Percentiles rank a stretch among this genome's conserved stretches.
phyloP scores from a whole-genome alignment of 2,797 vertebrate genomes.

The Pachyuromys duprasi region DNA sequence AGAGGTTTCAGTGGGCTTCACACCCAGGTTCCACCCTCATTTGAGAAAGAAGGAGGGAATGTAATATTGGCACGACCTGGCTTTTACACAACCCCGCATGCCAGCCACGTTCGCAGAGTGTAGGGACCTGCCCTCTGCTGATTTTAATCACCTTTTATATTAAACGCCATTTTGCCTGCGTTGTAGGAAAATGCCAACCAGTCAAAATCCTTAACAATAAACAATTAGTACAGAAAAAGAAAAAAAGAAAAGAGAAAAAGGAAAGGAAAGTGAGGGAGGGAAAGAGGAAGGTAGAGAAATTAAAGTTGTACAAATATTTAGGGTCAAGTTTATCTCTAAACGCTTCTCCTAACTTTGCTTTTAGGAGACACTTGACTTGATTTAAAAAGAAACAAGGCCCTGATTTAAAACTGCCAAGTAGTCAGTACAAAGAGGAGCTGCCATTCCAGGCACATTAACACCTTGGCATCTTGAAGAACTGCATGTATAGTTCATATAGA shows the following conservation, averaged over 20 bases:
- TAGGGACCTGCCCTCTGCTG: not conserved
- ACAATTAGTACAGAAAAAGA: not conserved
- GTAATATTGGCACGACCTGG: not conserved
- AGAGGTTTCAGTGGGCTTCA: not conserved
- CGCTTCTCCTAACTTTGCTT: not conserved
- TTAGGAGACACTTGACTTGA: not conserved
- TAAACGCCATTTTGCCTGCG: not conserved
- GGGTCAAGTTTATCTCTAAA: not conserved
- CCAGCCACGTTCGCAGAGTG: not conserved
- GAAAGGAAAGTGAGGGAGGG: not conserved
- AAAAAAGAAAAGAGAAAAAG: too few relatives aligned
- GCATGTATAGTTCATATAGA: conserved; percentile 13
- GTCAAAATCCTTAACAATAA: not conserved
- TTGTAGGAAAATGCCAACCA: not conserved
- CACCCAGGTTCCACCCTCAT: not conserved
- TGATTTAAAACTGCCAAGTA: not conserved
- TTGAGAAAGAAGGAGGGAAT: not conserved
- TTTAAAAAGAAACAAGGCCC: conserved; percentile 11
- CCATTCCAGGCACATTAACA: not conserved
- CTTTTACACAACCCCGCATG: not conserved
- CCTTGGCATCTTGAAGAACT: not conserved
- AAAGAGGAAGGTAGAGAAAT: not conserved
- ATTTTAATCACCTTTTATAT: not conserved
- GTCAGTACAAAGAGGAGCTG: not conserved
- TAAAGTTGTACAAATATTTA: not conserved